Conservation (phyloP, 1,140 invertebrate species). For the Lasioglossum baleicum region DNA sequence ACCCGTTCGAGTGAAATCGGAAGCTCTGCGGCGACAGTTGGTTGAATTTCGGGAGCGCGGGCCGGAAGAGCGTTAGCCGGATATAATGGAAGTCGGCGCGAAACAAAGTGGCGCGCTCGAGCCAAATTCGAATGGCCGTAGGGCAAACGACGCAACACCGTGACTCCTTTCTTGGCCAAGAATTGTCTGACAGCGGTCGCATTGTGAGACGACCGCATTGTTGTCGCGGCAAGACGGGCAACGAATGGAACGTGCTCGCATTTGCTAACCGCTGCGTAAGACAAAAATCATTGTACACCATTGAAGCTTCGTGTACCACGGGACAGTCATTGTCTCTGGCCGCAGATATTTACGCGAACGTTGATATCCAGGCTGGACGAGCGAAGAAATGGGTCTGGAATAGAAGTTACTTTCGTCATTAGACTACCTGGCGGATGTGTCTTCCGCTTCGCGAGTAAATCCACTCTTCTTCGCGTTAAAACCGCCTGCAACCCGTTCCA, state of each 20-base stretch:
- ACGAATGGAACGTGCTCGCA: neutral
- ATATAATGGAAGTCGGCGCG: too few relatives aligned
- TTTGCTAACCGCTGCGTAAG: neutral
- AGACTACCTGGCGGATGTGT: too few relatives aligned
- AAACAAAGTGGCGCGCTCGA: neutral
- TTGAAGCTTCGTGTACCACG: neutral
- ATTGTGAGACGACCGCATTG: slow-evolving; percentile 8
- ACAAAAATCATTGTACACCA: slow-evolving; percentile 5
- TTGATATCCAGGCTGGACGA: neutral
- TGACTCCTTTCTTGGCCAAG: neutral
- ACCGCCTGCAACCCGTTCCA: too few relatives aligned
- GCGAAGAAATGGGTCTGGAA: neutral
- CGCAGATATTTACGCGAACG: neutral
- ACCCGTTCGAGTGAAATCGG: too few relatives aligned
- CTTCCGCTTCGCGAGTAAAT: too few relatives aligned
- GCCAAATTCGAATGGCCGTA: slow-evolving; percentile 6
- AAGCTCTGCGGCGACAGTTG: too few relatives aligned
- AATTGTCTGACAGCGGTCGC: neutral
- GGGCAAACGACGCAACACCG: neutral
- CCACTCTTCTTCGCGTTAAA: too few relatives aligned
- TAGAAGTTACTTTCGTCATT: neutral
- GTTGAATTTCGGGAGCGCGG: too few relatives aligned
- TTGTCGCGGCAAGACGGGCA: neutral
- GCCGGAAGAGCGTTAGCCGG: too few relatives aligned
- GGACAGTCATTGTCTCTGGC: neutral